A percentile compares a stretch with the other conserved stretches of the same genome.
Evolutionary conservation across 1,140 invertebrate genomes (phyloP).

Genomic region (Acromyrmex charruanus): DNA sequence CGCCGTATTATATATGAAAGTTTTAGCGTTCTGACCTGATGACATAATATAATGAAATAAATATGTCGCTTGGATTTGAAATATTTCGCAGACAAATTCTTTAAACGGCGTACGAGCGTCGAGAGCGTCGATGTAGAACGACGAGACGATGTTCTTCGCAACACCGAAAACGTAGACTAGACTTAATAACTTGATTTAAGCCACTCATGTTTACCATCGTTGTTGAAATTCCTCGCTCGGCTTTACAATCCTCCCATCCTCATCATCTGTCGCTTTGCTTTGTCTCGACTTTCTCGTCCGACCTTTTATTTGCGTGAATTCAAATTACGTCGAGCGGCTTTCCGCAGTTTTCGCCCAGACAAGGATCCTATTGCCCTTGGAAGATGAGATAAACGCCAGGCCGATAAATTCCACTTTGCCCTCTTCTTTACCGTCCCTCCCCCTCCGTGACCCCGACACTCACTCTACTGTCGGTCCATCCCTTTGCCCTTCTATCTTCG

Average conservation of each 20-base stretch:
- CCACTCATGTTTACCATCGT: slow-evolving; percentile 33
- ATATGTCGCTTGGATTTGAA: background rate
- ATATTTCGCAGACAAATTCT: background rate
- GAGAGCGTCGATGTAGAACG: background rate
- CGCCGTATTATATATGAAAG: background rate
- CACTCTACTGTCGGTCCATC: background rate
- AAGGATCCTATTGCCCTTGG: slow-evolving; percentile 53
- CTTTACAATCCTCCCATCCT: background rate
- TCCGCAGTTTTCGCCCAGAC: slow-evolving; percentile 46
- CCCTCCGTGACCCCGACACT: background rate
- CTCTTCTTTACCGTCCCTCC: slow-evolving; percentile 33
- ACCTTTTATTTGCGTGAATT: slow-evolving; percentile 65
- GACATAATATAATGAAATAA: background rate
- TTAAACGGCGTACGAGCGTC: background rate
- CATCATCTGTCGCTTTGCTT: slow-evolving; percentile 15
- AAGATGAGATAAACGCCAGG: slow-evolving; percentile 62
- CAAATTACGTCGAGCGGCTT: slow-evolving; percentile 63
- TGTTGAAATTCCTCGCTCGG: slow-evolving; percentile 26
- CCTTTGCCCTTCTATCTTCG: slow-evolving; percentile 8
- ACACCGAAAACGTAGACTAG: background rate
- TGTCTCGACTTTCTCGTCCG: slow-evolving; percentile 32
- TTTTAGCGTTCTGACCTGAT: background rate
- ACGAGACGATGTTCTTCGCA: background rate
- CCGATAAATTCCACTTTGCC: slow-evolving; percentile 66
- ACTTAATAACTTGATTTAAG: slow-evolving; percentile 52